These are phyloP conservation scores for Agonopterix subpropinquella DNA, from an alignment of 2,888 invertebrate genomes.

Conservation along the genomic window DNA sequence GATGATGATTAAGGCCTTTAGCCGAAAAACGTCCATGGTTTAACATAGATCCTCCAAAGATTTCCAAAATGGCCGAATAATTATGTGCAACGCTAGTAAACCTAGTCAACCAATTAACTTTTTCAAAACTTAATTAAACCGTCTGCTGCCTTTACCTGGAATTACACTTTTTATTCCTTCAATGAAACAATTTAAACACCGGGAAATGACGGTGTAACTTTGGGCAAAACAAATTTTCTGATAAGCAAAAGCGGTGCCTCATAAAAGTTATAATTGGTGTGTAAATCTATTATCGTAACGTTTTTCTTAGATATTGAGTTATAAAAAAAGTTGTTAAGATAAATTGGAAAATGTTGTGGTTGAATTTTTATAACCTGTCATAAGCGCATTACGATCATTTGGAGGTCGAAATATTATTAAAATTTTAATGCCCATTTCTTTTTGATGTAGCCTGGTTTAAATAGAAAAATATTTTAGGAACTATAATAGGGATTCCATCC, in stretches of 20 bases:
- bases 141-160: no score
- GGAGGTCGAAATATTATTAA: slow-evolving; percentile 53
- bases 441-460: no score
- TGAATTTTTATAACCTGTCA: slow-evolving; percentile 56
- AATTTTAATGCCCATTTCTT: slow-evolving; percentile 52
- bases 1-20: no score
- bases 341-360: slow-evolving; percentile 66
- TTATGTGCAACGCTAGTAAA: no score
- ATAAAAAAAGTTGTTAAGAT: slow-evolving; percentile 56
- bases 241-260: slow-evolving; percentile 30
- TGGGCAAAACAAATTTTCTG: slow-evolving; percentile 22
- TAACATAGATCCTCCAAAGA: no score
- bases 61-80: no score
- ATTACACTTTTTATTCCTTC: neutral
- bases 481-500: no score
- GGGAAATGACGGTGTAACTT: slow-evolving; percentile 17
- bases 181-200: neutral
- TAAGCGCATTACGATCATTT: slow-evolving; percentile 67
- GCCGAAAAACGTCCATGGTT: no score
- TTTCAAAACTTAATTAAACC: no score
- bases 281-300: slow-evolving; percentile 58
- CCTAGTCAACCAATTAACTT: no score
- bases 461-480: no score
- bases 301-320: slow-evolving; percentile 21
- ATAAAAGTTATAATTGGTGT: slow-evolving; percentile 55